Evolutionary conservation across 2,113 vertebrate species (phyloP), one percentile per base, ranked within the genome.

Genomic region (Salvelinus fontinalis): DNA sequence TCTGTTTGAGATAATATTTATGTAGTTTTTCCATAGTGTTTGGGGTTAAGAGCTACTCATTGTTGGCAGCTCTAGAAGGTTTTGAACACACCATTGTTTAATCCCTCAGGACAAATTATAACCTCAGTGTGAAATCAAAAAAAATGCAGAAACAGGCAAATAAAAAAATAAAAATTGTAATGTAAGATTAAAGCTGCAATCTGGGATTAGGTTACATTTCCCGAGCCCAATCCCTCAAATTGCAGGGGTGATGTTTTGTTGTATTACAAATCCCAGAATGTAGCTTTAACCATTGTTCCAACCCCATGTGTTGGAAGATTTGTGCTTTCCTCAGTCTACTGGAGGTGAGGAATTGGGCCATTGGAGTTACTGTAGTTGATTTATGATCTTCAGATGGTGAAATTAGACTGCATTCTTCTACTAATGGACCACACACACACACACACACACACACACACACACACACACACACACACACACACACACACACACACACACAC

Each of bases 31-130:
- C 7, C 59, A 60, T 62, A 49, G 73, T 67, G 67, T 73, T 71
- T 51, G 67, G 64, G 60, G 64, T 76, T 71, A 67, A 69, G 34
- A 20, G 51, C 6, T 24, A 27, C 54, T 59, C 26, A 71, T 66
- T 66, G 66, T 65, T 74, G 54, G 79, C 71, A 27, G 70, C 31
- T 64, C 20, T 20, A 57, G 16, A 20, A 20, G 49, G 29, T 70
- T 74, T 31, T 81, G 64, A 75, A 85, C 49, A 73, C 59, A 64
- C 62, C 67, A 78, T 68, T 82, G 57, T 24, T 18, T 5, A 22
- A 59, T 81, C 67, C 66, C 72, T 60, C 44, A 59, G 54, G 74
- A 79, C 54, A 16, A 60, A 20, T 22, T 65, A 77, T 60, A 79
- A 65, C 65, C 71, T 74, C 44, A 74, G 54, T 69, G 29, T 82